phyloP scores from a whole-genome alignment of 2,113 vertebrate species.

The Henicopernis longicauda region DNA sequence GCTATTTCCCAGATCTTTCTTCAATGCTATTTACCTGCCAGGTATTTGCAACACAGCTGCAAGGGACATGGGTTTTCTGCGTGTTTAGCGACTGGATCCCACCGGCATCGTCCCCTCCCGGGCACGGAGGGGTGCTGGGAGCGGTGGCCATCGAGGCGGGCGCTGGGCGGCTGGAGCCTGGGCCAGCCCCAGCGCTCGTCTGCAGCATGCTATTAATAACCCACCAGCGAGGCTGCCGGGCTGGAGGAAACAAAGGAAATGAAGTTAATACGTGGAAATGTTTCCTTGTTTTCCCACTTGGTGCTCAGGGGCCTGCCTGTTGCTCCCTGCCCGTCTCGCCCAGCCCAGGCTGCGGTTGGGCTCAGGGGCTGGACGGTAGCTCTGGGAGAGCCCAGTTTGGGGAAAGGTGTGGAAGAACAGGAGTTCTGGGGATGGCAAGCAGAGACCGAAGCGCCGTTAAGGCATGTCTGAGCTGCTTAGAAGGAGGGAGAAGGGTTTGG shows the following conservation, averaged over 20 bases:
- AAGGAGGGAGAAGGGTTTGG: neutral
- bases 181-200: neutral
- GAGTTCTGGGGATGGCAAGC: neutral
- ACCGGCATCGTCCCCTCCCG: rapidly evolving
- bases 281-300: conserved; percentile 36
- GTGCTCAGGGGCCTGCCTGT: neutral
- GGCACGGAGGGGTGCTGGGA: neutral
- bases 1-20: neutral
- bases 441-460: neutral
- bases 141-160: neutral
- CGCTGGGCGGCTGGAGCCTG: neutral
- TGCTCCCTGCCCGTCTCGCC: neutral
- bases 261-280: conserved; percentile 50
- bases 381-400: neutral
- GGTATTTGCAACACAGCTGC: neutral
- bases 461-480: neutral
- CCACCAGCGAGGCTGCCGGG: neutral
- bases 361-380: neutral
- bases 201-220: neutral
- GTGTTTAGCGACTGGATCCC: neutral
- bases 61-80: rapidly evolving
- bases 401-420: rapidly evolving
- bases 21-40: rapidly evolving
- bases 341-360: neutral
- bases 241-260: conserved; percentile 27